Evolutionary conservation across 2,888 invertebrate species (phyloP).

Genomic region (Dascillus cervinus): DNA sequence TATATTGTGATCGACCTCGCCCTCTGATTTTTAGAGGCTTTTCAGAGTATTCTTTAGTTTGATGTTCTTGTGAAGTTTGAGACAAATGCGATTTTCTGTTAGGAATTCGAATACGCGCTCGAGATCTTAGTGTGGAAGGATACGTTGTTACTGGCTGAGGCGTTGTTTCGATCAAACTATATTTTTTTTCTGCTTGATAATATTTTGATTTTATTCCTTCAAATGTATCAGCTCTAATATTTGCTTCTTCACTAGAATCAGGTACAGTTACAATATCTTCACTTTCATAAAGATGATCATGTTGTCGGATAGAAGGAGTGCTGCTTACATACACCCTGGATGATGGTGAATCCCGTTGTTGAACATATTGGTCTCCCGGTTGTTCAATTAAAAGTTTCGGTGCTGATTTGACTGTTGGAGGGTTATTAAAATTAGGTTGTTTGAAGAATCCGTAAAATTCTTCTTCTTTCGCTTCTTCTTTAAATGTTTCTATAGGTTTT

Average conservation of each 20-base stretch:
- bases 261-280: too few species aligned
- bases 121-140: slow-evolving; percentile 21
- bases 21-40: too few species aligned
- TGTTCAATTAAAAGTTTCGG: slow-evolving; percentile 4
- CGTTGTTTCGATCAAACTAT: slow-evolving; percentile 13
- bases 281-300: too few species aligned
- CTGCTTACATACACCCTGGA: too few species aligned
- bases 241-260: too few species aligned
- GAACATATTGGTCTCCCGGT: too few species aligned
- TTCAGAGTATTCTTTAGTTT: too few species aligned
- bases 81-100: slow-evolving; percentile 12
- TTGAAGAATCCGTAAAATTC: slow-evolving; percentile 47
- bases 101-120: slow-evolving; percentile 4
- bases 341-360: too few species aligned
- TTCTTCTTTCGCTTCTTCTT: slow-evolving; percentile 31
- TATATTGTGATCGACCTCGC: slow-evolving; percentile 49
- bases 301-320: too few species aligned
- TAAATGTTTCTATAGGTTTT: background rate
- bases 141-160: slow-evolving; percentile 6
- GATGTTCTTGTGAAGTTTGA: too few species aligned
- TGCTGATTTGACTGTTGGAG: slow-evolving; percentile 6
- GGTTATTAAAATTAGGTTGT: slow-evolving; percentile 38
- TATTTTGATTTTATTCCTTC: slow-evolving; percentile 37
- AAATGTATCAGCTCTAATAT: too few species aligned
- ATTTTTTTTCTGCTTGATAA: slow-evolving; percentile 13